Evolutionary conservation across 2,888 invertebrate species (phyloP), one percentile per base, ranked within the genome.

Genomic region (Barypeithes pellucidus): DNA sequence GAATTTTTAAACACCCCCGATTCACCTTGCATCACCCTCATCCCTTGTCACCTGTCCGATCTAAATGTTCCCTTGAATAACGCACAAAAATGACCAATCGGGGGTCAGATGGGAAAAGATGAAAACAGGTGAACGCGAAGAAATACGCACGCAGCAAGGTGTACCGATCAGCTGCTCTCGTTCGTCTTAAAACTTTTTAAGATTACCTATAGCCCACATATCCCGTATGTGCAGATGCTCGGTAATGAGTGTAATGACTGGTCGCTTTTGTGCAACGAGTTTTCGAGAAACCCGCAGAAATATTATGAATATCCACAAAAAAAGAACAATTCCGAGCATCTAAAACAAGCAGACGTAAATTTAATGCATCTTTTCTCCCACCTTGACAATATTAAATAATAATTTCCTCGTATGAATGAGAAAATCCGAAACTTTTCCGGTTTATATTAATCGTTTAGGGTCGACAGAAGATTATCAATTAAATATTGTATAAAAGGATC

Each of bases 111-210:
- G 33, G 8, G 12, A n/a, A 18, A 54, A 54, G 54, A 69, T 62
- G 57, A 63, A 69, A 62, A 70, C 70, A 70, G 70, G 70, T 70
- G 70, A 70, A 20, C 63, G 63, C 62, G 54, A 63, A 57, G 57
- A 57, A 63, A 29, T 62, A 62, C 54, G 36, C 50, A 24, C n/a
- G n/a, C 45, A 41, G 69, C 69, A 69, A 69, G 69, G 69, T 69
- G 69, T 24, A 36, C 33, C 16, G 24, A 63, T 70, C 70, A 70
- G 70, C 70, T 70, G 70, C 63, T 57, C 63, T 57, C 43, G 50
- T 24, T 62, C 18, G 54, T 70, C 70, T 70, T 63, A 70, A 63
- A 63, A 54, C 69, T 24, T 63, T 36, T 63, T 70, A 63, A 70
- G 70, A 70, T 70, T n/a, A 63, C 54, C 43, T 63, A 29, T 24